Conservation (phyloP, 2,888 invertebrate genomes). For the Argyra leucocephala region DNA sequence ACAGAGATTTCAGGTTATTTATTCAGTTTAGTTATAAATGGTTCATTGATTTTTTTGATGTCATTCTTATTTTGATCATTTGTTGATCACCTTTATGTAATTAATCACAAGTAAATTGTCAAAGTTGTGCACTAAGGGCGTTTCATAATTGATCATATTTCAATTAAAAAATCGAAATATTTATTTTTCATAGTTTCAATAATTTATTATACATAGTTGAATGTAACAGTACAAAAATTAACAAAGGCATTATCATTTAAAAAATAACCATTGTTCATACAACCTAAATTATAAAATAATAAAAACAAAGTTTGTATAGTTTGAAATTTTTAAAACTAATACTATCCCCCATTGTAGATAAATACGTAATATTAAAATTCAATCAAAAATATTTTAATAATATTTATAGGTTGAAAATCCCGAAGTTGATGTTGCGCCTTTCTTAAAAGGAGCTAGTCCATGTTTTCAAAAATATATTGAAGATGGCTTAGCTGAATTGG, state of each 20-base stretch:
- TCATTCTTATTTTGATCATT: background rate
- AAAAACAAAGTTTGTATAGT: too few species aligned
- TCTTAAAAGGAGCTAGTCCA: slow-evolving; percentile 41
- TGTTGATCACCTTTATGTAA: too few species aligned
- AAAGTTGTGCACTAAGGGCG: background rate
- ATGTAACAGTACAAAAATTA: too few species aligned
- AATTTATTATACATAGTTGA: too few species aligned
- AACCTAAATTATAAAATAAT: too few species aligned
- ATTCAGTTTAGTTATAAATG: background rate
- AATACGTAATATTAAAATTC: too few species aligned
- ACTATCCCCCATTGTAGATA: too few species aligned
- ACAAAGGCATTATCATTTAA: too few species aligned
- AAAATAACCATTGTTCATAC: too few species aligned
- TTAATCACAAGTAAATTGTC: background rate
- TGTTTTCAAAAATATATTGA: slow-evolving; percentile 43
- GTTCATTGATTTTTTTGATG: background rate
- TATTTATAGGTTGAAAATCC: slow-evolving; percentile 37
- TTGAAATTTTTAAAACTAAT: too few species aligned
- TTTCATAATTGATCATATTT: background rate
- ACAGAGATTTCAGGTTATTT: slow-evolving; percentile 18
- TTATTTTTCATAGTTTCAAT: too few species aligned
- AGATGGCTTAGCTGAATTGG: slow-evolving; percentile 42
- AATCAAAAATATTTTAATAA: background rate
- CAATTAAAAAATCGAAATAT: too few species aligned
- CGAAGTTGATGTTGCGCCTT: slow-evolving; percentile 40